Evolutionary conservation across 2,797 vertebrate genomes (phyloP).

Genomic region (Mus spretus): DNA sequence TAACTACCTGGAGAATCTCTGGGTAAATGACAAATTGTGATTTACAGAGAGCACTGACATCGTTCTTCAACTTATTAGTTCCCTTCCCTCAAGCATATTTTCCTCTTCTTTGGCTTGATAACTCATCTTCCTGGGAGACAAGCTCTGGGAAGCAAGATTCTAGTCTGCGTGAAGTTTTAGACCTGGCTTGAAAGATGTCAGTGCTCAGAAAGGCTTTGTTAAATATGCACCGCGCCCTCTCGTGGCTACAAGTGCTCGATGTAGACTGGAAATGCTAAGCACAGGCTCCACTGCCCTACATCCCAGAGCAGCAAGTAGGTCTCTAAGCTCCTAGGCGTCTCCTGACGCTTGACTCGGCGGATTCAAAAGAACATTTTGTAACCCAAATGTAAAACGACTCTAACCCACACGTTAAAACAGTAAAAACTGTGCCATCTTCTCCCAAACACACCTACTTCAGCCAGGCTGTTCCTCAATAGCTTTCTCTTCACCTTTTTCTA

Average conservation of each 20-base stretch:
- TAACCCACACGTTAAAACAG: background rate
- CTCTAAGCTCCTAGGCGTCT: background rate
- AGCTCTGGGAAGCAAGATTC: background rate
- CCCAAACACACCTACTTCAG: background rate
- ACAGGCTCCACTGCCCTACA: background rate
- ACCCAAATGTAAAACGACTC: background rate
- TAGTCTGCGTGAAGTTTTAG: background rate
- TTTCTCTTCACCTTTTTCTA: slow-evolving; percentile 24
- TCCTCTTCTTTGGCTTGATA: background rate
- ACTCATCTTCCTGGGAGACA: background rate
- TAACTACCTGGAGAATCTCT: slow-evolving; percentile 3
- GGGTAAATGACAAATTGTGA: background rate
- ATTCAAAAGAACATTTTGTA: slow-evolving; percentile 22
- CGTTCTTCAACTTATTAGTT: slow-evolving; percentile 24
- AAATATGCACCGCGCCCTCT: background rate
- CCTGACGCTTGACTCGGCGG: background rate
- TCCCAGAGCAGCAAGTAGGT: background rate
- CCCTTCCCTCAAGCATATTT: slow-evolving; percentile 12
- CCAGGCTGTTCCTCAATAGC: background rate
- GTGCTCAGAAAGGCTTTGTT: background rate
- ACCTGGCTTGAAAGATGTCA: background rate
- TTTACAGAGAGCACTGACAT: background rate
- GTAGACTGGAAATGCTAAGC: background rate
- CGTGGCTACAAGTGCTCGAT: background rate
- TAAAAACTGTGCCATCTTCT: background rate